These are phyloP conservation scores for Eupeodes corollae DNA, from an alignment of 1,140 invertebrate species.

Conservation along the genomic window DNA sequence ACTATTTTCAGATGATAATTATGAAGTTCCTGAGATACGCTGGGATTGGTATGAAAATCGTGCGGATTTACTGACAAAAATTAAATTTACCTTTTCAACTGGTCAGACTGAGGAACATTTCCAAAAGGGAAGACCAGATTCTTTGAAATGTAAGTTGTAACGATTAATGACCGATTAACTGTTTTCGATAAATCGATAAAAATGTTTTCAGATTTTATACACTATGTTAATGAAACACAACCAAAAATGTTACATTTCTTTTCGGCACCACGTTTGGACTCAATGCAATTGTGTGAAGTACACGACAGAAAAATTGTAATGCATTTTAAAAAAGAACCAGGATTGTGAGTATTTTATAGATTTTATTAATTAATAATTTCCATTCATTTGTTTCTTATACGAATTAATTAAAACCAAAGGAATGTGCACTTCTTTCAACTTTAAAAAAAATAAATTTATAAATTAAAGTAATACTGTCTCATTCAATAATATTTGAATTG, in stretches of 20 bases:
- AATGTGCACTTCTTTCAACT: too few species aligned
- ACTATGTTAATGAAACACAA: conserved; percentile 10
- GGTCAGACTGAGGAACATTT: conserved; percentile 54
- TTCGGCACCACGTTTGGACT: conserved; percentile 22
- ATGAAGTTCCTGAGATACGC: conserved; percentile 43
- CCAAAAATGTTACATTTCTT: conserved; percentile 51
- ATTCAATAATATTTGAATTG: too few species aligned
- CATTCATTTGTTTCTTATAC: too few species aligned
- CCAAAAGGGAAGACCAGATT: conserved; percentile 52
- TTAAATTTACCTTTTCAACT: conserved; percentile 46
- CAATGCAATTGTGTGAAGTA: conserved; percentile 17
- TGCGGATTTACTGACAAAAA: conserved; percentile 50
- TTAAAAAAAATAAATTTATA: too few species aligned
- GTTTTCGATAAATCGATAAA: not conserved
- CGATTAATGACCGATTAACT: not conserved
- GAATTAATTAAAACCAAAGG: too few species aligned
- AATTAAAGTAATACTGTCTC: too few species aligned
- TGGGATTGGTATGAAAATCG: conserved; percentile 63
- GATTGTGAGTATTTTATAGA: not conserved
- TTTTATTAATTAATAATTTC: too few species aligned
- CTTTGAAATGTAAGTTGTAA: conserved; percentile 46
- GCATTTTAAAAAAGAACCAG: not conserved
- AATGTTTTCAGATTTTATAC: conserved; percentile 18
- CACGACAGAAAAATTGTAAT: not conserved
- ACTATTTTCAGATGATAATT: conserved; percentile 56